Evolutionary conservation across 2,113 vertebrate species (phyloP).

Genomic region (Xenopus laevis): DNA sequence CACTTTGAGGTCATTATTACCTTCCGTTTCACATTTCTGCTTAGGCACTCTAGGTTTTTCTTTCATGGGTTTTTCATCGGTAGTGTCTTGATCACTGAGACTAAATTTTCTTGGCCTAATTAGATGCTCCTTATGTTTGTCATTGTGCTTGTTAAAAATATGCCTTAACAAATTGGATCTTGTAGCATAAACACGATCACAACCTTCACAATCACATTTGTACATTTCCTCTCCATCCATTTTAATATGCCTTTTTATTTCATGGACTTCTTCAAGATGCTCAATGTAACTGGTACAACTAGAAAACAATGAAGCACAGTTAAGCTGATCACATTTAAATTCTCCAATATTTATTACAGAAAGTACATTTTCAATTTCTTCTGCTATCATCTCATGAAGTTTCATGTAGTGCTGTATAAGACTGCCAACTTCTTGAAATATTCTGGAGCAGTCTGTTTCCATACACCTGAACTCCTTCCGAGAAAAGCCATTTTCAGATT

Average conservation of each 20-base stretch:
- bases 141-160: slow-evolving; percentile 90
- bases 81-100: slow-evolving; percentile 67
- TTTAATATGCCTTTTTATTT: slow-evolving; percentile 65
- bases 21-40: slow-evolving; percentile 72
- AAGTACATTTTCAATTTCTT: slow-evolving; percentile 75
- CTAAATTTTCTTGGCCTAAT: slow-evolving; percentile 76
- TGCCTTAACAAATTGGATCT: slow-evolving; percentile 90
- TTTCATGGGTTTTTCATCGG: slow-evolving; percentile 70
- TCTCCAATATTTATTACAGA: slow-evolving; percentile 67
- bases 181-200: slow-evolving; percentile 87
- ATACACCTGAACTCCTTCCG: slow-evolving; percentile 86
- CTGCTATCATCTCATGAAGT: slow-evolving; percentile 82
- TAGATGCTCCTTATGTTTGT: slow-evolving; percentile 79
- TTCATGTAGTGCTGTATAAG: slow-evolving; percentile 90
- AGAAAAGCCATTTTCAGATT: slow-evolving; percentile 56
- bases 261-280: slow-evolving; percentile 81
- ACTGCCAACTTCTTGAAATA: slow-evolving; percentile 85
- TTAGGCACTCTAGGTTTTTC: slow-evolving; percentile 68
- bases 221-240: slow-evolving; percentile 74
- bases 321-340: slow-evolving; percentile 84
- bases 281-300: slow-evolving; percentile 76
- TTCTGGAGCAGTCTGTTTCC: slow-evolving; percentile 86
- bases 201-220: slow-evolving; percentile 90
- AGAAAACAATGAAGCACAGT: slow-evolving; percentile 78
- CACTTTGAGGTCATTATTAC: slow-evolving; percentile 72